A percentile compares a stretch with the other conserved stretches of the same genome.
Conservation (phyloP, 1,140 invertebrate species). For the Panagrolaimus sp. region DNA sequence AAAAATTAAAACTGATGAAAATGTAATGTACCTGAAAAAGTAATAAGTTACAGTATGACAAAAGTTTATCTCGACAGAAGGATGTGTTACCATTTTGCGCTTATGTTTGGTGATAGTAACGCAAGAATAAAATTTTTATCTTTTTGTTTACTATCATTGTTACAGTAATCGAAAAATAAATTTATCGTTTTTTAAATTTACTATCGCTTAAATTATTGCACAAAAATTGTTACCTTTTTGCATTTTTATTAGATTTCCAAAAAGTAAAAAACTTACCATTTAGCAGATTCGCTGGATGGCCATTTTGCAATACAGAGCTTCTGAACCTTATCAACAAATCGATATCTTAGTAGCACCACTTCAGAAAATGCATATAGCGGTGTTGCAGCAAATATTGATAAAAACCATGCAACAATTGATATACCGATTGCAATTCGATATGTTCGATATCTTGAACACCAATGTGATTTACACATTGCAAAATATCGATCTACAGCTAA, state of each 20-base stretch:
- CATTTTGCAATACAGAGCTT: conserved; percentile 55
- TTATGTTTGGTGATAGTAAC: too few species aligned
- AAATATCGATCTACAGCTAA: conserved; percentile 53
- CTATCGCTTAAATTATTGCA: too few species aligned
- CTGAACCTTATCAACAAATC: conserved; percentile 24
- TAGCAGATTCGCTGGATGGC: conserved; percentile 46
- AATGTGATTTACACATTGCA: conserved; percentile 52
- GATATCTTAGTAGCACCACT: conserved; percentile 32
- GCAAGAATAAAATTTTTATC: too few species aligned
- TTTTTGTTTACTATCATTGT: not conserved
- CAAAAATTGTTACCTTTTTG: too few species aligned
- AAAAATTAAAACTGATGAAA: conserved; percentile 56
- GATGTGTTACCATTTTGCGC: too few species aligned
- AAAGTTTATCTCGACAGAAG: too few species aligned
- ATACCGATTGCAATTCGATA: conserved; percentile 44
- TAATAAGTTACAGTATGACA: not conserved
- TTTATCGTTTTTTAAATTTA: too few species aligned
- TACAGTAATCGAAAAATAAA: too few species aligned
- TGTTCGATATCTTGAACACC: conserved; percentile 50
- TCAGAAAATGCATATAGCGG: conserved; percentile 50
- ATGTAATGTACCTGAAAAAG: conserved; percentile 51
- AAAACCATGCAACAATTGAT: conserved; percentile 45
- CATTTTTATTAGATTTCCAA: too few species aligned
- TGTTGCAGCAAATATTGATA: conserved; percentile 44
- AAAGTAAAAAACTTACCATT: conserved; percentile 43